phyloP scores from a whole-genome alignment of 2,797 vertebrate species.

The Synaphobranchus kaupii region DNA sequence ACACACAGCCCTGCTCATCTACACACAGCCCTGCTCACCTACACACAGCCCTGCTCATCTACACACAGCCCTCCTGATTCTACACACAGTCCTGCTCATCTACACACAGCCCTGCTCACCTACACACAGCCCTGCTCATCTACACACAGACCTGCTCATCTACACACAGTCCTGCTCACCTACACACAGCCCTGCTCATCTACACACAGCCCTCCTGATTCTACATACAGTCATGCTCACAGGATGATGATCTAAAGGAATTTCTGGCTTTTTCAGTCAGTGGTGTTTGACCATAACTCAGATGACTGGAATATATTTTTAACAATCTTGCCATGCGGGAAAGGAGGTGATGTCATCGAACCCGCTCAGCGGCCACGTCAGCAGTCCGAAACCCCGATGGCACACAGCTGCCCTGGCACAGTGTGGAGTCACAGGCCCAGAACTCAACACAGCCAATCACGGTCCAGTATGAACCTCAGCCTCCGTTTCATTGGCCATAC shows the following conservation, averaged over 20 bases:
- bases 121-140: no score
- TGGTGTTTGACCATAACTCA: background rate
- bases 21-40: no score
- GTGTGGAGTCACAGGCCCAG: constrained; percentile 54
- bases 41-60: no score
- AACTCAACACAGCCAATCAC: constrained; percentile 59
- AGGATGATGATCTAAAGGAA: background rate
- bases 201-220: no score
- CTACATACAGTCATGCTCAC: no score
- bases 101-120: no score
- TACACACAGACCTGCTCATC: no score
- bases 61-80: no score
- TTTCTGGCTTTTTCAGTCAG: background rate
- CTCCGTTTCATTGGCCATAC: constrained; percentile 1
- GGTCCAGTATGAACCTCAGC: constrained; percentile 50
- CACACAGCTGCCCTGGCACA: background rate
- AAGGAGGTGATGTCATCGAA: constrained; percentile 32
- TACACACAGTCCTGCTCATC: no score
- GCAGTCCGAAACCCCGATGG: constrained; percentile 14
- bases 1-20: no score
- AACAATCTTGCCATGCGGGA: background rate
- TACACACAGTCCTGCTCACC: no score
- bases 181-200: no score
- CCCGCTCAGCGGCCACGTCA: constrained; percentile 50
- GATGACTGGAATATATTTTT: background rate